Conservation (phyloP, 2,797 vertebrate genomes). For the Microctenopoma lineatum region DNA sequence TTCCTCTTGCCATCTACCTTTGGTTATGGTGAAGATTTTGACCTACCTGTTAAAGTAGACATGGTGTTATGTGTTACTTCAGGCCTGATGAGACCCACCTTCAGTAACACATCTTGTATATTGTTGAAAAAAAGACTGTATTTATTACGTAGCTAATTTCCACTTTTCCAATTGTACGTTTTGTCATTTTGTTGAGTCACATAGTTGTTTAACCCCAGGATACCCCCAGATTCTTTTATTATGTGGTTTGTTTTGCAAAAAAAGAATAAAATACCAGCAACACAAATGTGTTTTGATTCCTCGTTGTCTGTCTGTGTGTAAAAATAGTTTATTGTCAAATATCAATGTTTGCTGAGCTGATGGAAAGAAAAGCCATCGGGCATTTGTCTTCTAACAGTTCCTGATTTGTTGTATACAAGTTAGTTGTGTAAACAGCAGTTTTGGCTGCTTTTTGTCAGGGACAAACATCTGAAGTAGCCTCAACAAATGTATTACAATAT, state of each 20-base stretch:
- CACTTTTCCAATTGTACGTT: conserved; percentile 41
- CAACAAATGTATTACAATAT: not conserved
- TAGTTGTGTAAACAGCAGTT: conserved; percentile 21
- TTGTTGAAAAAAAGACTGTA: conserved; percentile 69
- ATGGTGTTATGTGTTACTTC: conserved; percentile 54
- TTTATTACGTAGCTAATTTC: conserved; percentile 74
- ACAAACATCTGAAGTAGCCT: not conserved
- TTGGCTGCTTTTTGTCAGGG: conserved; percentile 6
- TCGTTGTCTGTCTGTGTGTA: not conserved
- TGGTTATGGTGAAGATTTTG: conserved; percentile 32
- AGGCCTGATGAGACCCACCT: conserved; percentile 5
- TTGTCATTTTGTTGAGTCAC: conserved; percentile 47
- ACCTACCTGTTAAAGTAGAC: conserved; percentile 38
- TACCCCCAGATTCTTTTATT: conserved; percentile 64
- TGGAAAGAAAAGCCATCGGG: conserved; percentile 15
- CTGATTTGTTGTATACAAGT: conserved; percentile 45
- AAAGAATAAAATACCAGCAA: conserved; percentile 69
- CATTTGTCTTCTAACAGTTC: conserved; percentile 38
- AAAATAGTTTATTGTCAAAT: not conserved
- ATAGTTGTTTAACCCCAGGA: conserved; percentile 19
- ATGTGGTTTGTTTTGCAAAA: conserved; percentile 75
- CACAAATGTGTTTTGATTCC: conserved; percentile 10
- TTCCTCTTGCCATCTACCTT: conserved; percentile 40
- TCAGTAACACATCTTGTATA: conserved; percentile 68
- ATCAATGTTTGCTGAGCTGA: conserved; percentile 33